Percentiles rank a stretch among this genome's conserved stretches.
phyloP scores from a whole-genome alignment of 2,113 vertebrate genomes.

The Mastomys natalensis region DNA sequence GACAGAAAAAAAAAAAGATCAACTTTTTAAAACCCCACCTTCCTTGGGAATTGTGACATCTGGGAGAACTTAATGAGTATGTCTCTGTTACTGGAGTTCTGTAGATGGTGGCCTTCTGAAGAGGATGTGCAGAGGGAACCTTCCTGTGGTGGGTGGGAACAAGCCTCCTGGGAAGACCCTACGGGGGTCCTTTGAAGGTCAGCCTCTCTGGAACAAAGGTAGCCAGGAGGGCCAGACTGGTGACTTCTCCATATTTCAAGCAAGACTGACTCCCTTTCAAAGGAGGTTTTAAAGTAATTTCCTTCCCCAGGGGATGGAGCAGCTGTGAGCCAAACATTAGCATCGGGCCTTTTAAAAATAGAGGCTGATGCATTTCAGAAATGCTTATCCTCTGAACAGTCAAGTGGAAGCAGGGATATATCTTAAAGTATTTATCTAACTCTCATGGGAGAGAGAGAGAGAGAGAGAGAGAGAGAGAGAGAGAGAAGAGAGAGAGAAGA shows the following conservation, averaged over 20 bases:
- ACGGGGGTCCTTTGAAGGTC: conserved; percentile 32
- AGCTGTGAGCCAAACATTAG: conserved; percentile 60
- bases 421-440: conserved; percentile 43
- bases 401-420: neutral
- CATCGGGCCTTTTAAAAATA: conserved; percentile 66
- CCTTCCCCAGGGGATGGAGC: conserved; percentile 7
- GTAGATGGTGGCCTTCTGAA: neutral
- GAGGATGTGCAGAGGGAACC: neutral
- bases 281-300: conserved; percentile 65
- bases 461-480: neutral
- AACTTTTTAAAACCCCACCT: neutral
- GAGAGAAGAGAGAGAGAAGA: no score
- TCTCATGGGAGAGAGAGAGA: neutral
- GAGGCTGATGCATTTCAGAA: conserved; percentile 65
- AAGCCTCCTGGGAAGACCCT: neutral
- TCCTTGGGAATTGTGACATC: conserved; percentile 3
- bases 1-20: neutral
- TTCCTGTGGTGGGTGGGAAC: neutral
- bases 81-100: neutral
- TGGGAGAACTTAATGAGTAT: neutral
- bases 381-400: conserved; percentile 42
- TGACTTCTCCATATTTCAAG: conserved; percentile 49
- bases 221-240: neutral
- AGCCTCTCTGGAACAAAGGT: conserved; percentile 54
- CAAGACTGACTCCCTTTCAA: conserved; percentile 31